Base-by-base conservation (phyloP, 2,888 invertebrate species). In the Monoplex corrugatus region DNA sequence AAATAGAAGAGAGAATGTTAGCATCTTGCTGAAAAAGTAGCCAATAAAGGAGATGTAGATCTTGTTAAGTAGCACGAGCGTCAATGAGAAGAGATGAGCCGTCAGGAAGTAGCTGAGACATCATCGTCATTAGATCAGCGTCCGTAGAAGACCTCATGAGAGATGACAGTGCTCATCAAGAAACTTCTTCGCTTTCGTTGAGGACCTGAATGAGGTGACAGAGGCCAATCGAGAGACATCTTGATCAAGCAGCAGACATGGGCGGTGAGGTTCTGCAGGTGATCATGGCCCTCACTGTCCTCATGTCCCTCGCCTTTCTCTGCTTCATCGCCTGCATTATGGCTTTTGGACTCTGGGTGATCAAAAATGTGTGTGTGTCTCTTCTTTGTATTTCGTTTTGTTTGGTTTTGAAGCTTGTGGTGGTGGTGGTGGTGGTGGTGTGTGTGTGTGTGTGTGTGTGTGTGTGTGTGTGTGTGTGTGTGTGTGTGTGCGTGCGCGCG, bases 311-410 rank as follows among this genome's bases (percentile, higher is more conserved):
- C 68, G 93, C 94, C 82, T 93, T 95, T 80, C 93, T 95, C 72
- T 93, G 94, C 88, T 93, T 94, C 89, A 93, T 95, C 91, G 94
- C 93, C 50, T 93, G 92, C 75, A 93, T 93, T 89, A 88, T 95
- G 88, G 93, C 93, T 10, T 94, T 94, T 90, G 95, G 94, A 87
- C 92, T 94, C 32, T 94, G 93, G 93, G 91, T 94, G 83, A 92
- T 95, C 40, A 94, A 93, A 93, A 93, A 94, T 90, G 95, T 95
- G 93, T 92, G 78, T 82, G 72, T 72, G 19, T 43, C 28, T 45
- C n/a, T 78, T 45, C 44, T 23, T 32, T 23, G 8, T 28, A 35
- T 72, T 32, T 72, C 28, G 13, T 72, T 72, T 72, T 28, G 10
- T 72, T 23, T 28, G 16, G 35, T 23, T 80, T 23, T 35, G 23